Percentiles rank a stretch among this genome's conserved stretches.
phyloP scores from a whole-genome alignment of 2,797 vertebrate genomes.

The Neopelma chrysocephalum region DNA sequence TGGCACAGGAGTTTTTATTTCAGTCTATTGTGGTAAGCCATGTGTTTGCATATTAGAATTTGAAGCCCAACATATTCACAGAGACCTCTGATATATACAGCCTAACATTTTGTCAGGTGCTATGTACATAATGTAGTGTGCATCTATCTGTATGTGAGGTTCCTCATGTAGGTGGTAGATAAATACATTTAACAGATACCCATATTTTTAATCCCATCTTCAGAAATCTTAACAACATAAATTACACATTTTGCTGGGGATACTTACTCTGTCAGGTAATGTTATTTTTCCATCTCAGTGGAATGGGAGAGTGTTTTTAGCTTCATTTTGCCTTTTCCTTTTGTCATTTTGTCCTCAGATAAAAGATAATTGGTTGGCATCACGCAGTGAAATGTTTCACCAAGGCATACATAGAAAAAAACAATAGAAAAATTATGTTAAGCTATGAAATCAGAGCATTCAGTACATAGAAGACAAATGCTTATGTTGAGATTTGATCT shows the following conservation, averaged over 20 bases:
- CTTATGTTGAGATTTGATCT: neutral
- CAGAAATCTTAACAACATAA: neutral
- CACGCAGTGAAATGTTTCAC: neutral
- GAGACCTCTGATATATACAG: neutral
- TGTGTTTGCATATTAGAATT: neutral
- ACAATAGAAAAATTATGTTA: neutral
- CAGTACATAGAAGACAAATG: neutral
- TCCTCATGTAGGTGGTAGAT: neutral
- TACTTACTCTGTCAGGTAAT: neutral
- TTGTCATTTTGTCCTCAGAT: neutral
- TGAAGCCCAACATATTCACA: neutral
- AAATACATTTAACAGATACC: neutral
- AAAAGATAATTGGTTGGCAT: neutral
- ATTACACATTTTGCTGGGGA: fast-evolving
- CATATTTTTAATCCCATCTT: neutral
- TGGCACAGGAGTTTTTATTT: neutral
- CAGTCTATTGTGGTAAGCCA: neutral
- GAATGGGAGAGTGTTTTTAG: neutral
- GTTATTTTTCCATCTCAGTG: neutral
- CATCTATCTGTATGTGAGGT: neutral
- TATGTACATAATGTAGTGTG: fast-evolving
- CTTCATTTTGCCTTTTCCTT: neutral
- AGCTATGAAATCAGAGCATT: neutral
- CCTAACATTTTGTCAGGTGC: neutral
- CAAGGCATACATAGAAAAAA: neutral